Base-by-base conservation (phyloP, 2,797 vertebrate species). In the Myotis pilosus region DNA sequence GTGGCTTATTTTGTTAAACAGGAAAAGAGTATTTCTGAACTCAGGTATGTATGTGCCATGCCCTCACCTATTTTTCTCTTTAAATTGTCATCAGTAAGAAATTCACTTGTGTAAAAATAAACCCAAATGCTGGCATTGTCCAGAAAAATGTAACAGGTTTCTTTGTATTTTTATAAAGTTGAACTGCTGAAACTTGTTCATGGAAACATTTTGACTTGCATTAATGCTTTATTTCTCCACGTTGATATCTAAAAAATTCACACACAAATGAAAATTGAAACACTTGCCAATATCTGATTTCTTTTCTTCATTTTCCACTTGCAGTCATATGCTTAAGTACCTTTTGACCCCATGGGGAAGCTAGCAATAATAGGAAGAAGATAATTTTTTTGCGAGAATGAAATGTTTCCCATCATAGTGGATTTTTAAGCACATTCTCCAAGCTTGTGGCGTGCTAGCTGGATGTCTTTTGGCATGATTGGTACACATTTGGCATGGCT, bases 41-140 rank as follows among this genome's bases (percentile, higher is more conserved):
- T 88, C 23, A 57, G 78, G 30, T 53, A 30, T 71, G 2, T 62
- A 12, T 49, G 15, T 93, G 23, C n/a, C 36, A 51, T 71, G 15
- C 25, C 16, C 7, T 95, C 55, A 78, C 6, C 8, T 49, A 15
- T 76, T 89, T 75, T 49, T 75, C 44, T 75, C 49, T 75, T 74
- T 11, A n/a, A 20, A 47, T 75, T 75, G 72, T 75, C 47, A 51
- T 51, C 72, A 75, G 17, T n/a, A 75, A 51, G 72, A 51, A 51
- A 49, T 75, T n/a, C n/a, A 75, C 28, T 75, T 75, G 47, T 98
- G 97, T 97, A 98, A 98, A 98, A 98, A 98, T 98, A 57, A 57
- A 98, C 98, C 98, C 98, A 98, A 98, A 98, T 98, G 97, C 98
- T 98, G 98, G 98, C 98, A 98, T 97, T 97, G 97, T 98, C 98